These are phyloP conservation scores for Hylomyscus alleni DNA, from an alignment of 2,797 vertebrate species.

Conservation along the genomic window DNA sequence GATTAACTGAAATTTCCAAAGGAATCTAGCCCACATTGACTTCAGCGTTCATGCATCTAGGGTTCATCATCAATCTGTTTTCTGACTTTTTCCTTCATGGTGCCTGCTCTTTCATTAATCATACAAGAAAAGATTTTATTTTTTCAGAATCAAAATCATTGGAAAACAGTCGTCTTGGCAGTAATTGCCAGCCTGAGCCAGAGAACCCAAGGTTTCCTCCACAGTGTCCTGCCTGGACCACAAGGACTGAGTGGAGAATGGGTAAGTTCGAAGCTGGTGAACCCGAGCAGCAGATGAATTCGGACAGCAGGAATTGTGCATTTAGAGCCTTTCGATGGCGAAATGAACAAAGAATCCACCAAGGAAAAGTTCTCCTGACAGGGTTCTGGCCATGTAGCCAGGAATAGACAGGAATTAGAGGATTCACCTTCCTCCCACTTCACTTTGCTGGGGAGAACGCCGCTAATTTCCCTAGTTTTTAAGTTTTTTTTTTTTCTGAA, in stretches of 20 bases:
- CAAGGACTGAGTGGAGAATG: not conserved
- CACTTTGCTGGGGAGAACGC: not conserved
- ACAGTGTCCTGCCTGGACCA: not conserved
- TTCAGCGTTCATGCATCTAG: not conserved
- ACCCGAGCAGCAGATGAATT: slow-evolving; percentile 4
- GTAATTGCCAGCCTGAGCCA: not conserved
- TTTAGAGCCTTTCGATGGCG: not conserved
- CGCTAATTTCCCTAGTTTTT: not conserved
- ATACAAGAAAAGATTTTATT: not conserved
- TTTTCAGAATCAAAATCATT: slow-evolving; percentile 7
- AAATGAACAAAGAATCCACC: not conserved
- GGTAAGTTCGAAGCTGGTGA: not conserved
- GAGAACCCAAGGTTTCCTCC: not conserved
- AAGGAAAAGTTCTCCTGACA: not conserved
- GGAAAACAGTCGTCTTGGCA: not conserved
- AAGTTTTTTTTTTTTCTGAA: not conserved
- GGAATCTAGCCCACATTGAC: not conserved
- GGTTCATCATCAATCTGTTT: slow-evolving; percentile 15
- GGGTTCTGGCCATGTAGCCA: not conserved
- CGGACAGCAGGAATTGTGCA: slow-evolving; percentile 1
- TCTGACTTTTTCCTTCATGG: not conserved
- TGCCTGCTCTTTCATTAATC: slow-evolving; percentile 18
- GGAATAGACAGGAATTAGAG: not conserved
- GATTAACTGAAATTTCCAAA: slow-evolving; percentile 42
- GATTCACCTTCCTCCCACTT: not conserved